Percentiles rank a stretch among this genome's conserved stretches.
phyloP scores from a whole-genome alignment of 2,888 invertebrate species.

The Adineta ricciae region DNA sequence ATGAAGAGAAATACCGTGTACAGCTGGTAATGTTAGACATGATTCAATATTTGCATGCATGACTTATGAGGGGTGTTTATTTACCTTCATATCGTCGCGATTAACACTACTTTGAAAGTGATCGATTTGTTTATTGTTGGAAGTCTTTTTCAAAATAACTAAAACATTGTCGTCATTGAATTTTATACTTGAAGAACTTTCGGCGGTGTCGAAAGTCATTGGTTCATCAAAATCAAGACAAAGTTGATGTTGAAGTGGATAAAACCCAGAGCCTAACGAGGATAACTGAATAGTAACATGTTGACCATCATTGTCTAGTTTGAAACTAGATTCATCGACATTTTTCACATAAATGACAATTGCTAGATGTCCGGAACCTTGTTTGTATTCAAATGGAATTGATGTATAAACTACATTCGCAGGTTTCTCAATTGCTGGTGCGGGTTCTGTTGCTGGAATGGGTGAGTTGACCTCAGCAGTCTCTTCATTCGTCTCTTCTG shows the following conservation, averaged over 20 bases:
- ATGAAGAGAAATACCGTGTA: background rate
- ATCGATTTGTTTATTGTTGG: background rate
- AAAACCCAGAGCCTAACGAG: background rate
- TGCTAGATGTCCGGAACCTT: background rate
- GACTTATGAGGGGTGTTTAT: background rate
- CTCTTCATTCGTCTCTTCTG: background rate
- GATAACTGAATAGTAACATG: background rate
- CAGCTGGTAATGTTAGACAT: too few relatives aligned
- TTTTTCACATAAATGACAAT: background rate
- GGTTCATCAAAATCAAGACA: constrained; percentile 1
- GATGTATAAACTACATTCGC: background rate
- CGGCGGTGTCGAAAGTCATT: background rate
- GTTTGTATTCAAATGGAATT: constrained; percentile 18
- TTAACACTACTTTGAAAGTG: background rate
- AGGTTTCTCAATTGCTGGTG: background rate
- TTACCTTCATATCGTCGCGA: background rate
- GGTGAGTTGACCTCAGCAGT: background rate
- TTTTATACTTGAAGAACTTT: background rate
- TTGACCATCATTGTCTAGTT: background rate
- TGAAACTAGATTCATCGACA: background rate
- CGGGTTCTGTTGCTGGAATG: background rate
- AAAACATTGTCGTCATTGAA: constrained; percentile 2
- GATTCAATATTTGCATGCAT: too few relatives aligned
- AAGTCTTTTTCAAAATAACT: background rate
- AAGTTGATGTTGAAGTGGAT: constrained; percentile 2